phyloP scores from a whole-genome alignment of 1,140 invertebrate species.

The Sogatella furcifera region DNA sequence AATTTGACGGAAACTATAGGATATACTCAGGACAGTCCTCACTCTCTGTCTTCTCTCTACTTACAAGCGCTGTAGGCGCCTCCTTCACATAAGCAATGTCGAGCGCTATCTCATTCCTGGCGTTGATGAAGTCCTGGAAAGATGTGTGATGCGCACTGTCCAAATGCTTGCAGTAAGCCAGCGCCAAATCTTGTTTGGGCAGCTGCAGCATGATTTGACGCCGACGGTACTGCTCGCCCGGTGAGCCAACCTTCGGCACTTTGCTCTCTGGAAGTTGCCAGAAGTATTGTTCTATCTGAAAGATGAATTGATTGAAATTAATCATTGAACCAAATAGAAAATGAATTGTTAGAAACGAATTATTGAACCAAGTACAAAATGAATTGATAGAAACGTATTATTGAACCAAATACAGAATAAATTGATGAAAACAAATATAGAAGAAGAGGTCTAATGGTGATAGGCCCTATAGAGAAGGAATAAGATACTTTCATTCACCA shows the following conservation, averaged over 20 bases:
- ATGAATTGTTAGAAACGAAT: too few species aligned
- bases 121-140: constrained; percentile 83
- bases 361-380: too few species aligned
- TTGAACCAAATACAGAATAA: too few species aligned
- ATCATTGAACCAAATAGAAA: not conserved
- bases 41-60: constrained; percentile 17
- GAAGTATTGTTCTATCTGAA: constrained; percentile 57
- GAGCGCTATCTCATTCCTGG: constrained; percentile 85
- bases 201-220: constrained; percentile 79
- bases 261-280: constrained; percentile 61
- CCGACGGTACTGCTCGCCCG: constrained; percentile 67
- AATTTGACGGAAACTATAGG: too few species aligned
- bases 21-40: too few species aligned
- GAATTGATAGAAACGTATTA: too few species aligned
- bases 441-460: too few species aligned
- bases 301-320: constrained; percentile 5
- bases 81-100: constrained; percentile 76
- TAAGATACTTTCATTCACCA: too few species aligned
- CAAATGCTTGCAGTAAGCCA: constrained; percentile 80
- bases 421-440: too few species aligned
- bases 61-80: constrained; percentile 36
- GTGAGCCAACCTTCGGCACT: constrained; percentile 60
- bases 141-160: constrained; percentile 60
- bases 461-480: too few species aligned
- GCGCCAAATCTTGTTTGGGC: constrained; percentile 87